These are phyloP conservation scores for Drosophila sucinea DNA, from an alignment of 1,140 invertebrate genomes.

Conservation along the genomic window DNA sequence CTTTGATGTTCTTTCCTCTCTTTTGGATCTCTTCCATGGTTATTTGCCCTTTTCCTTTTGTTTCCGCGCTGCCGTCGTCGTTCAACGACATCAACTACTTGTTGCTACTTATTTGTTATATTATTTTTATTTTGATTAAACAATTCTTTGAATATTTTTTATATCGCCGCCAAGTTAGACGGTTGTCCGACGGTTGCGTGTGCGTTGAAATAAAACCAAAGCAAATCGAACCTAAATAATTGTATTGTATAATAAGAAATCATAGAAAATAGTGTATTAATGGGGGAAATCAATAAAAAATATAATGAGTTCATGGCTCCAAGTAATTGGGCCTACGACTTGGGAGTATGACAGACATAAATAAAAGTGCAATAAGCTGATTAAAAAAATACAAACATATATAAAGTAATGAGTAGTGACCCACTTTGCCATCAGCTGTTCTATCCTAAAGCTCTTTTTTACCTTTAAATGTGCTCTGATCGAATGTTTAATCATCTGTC, in stretches of 20 bases:
- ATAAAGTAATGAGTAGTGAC: constrained; percentile 18
- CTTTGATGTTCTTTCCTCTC: constrained; percentile 19
- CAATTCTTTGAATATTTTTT: constrained; percentile 41
- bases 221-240: constrained; percentile 30
- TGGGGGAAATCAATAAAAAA: constrained; percentile 34
- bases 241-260: constrained; percentile 19
- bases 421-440: constrained; percentile 22
- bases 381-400: constrained; percentile 22
- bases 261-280: constrained; percentile 15
- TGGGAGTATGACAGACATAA: constrained; percentile 36
- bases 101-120: constrained; percentile 18
- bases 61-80: constrained; percentile 22
- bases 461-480: background rate
- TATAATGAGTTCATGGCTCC: constrained; percentile 51
- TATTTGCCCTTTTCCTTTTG: constrained; percentile 20
- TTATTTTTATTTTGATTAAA: constrained; percentile 56
- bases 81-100: constrained; percentile 50
- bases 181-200: constrained; percentile 16
- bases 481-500: background rate
- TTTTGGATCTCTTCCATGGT: constrained; percentile 33
- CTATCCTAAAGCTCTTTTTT: constrained; percentile 6
- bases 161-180: constrained; percentile 30
- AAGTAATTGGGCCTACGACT: constrained; percentile 51
- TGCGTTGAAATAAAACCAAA: constrained; percentile 18
- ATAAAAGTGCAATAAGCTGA: constrained; percentile 52